Evolutionary conservation across 2,113 vertebrate species (phyloP).

Genomic region (Brachyhypopomus gauderio): DNA sequence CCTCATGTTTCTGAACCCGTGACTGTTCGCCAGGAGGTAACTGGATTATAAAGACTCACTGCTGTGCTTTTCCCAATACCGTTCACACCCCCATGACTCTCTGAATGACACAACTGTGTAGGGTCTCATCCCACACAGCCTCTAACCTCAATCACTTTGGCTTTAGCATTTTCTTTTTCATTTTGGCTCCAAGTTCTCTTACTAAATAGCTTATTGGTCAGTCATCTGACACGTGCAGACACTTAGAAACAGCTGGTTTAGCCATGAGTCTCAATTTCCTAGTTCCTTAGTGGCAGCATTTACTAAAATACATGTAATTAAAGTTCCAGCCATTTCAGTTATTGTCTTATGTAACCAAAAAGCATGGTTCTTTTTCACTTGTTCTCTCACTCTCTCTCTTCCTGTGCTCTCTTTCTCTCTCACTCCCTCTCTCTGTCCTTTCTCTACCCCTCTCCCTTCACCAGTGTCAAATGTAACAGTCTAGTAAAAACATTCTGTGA

Average conservation of each 20-base stretch:
- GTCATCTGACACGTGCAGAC: conserved; percentile 5
- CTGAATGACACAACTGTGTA: conserved; percentile 27
- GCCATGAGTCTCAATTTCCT: not conserved
- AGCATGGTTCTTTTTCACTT: not conserved
- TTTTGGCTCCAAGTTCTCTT: conserved; percentile 56
- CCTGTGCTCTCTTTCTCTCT: too few species aligned
- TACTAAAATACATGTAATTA: not conserved
- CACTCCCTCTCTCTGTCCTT: not conserved
- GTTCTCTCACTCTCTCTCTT: not conserved
- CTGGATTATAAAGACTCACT: conserved; percentile 34
- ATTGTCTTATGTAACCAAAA: not conserved
- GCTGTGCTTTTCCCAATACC: conserved; percentile 36
- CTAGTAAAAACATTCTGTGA: too few species aligned
- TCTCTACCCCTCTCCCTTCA: not conserved
- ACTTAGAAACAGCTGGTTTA: conserved; percentile 35
- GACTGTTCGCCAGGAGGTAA: conserved; percentile 32
- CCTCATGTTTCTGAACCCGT: conserved; percentile 25
- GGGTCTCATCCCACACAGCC: not conserved
- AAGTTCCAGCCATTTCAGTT: not conserved
- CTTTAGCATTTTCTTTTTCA: conserved; percentile 53
- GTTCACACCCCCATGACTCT: conserved; percentile 31
- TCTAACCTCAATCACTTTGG: not conserved
- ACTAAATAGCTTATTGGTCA: conserved; percentile 24
- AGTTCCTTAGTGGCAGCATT: not conserved
- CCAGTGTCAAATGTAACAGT: too few species aligned